Evolutionary conservation across 1,140 invertebrate genomes (phyloP).

Genomic region (Aplysia californica): DNA sequence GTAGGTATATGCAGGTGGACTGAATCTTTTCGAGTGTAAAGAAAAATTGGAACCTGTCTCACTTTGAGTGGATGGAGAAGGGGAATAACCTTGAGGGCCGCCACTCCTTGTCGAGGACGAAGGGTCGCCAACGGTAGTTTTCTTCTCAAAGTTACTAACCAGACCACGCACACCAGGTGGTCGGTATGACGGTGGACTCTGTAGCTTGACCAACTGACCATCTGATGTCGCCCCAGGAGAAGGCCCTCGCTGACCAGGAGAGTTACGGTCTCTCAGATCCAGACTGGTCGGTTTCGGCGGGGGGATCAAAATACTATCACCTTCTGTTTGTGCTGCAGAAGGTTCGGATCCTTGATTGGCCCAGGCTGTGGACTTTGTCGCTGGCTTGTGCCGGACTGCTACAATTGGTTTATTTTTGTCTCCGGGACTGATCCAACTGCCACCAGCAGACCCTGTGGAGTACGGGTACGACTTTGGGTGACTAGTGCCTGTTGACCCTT

Average conservation of each 20-base stretch:
- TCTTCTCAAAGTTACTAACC: conserved; percentile 21
- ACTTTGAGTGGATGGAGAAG: background rate
- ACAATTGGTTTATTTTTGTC: too few relatives aligned
- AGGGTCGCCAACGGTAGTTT: background rate
- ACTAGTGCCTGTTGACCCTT: too few relatives aligned
- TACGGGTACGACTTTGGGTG: too few relatives aligned
- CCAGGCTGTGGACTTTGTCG: too few relatives aligned
- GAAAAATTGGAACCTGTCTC: background rate
- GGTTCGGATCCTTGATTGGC: too few relatives aligned
- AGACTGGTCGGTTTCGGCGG: conserved; percentile 3
- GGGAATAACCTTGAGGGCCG: conserved; percentile 4
- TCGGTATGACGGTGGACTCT: background rate
- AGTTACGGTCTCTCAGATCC: background rate
- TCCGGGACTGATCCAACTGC: too few relatives aligned
- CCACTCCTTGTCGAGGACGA: background rate
- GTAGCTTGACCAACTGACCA: background rate
- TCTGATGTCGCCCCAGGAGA: too few relatives aligned
- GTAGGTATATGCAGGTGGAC: conserved; percentile 12
- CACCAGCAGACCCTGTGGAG: too few relatives aligned
- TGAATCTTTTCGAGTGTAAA: background rate
- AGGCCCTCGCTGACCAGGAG: background rate
- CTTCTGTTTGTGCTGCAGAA: too few relatives aligned
- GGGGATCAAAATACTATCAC: background rate
- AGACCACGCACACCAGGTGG: background rate
- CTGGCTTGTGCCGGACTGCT: too few relatives aligned